phyloP scores from a whole-genome alignment of 2,113 vertebrate genomes.

The Rutilus rutilus region DNA sequence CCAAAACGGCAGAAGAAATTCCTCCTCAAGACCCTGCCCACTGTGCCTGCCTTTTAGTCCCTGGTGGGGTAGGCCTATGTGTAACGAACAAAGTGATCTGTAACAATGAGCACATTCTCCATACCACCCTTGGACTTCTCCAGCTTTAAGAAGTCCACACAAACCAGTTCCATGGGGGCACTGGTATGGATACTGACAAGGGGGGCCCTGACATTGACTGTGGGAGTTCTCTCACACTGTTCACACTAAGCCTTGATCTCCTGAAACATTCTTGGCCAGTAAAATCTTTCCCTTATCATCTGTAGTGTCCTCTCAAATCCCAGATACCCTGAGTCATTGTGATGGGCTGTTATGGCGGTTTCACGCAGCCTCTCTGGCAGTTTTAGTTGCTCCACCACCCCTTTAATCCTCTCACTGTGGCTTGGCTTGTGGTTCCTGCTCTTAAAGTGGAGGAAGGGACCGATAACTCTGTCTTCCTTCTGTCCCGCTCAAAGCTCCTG shows the following conservation, averaged over 20 bases:
- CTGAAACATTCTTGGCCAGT: conserved; percentile 32
- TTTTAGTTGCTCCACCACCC: conserved; percentile 29
- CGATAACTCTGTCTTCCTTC: not conserved
- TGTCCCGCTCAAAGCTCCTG: not conserved
- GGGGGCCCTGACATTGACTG: conserved; percentile 26
- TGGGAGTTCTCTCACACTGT: conserved; percentile 47
- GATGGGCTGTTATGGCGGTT: conserved; percentile 17
- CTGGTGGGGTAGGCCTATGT: conserved; percentile 43
- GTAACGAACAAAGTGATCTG: conserved; percentile 38
- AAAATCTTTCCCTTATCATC: not conserved
- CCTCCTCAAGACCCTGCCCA: too few relatives aligned
- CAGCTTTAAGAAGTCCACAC: conserved; percentile 42
- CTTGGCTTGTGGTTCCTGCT: conserved; percentile 18
- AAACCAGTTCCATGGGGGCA: conserved; percentile 24
- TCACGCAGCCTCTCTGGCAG: conserved; percentile 2
- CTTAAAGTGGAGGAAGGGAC: not conserved
- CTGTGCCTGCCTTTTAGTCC: too few relatives aligned
- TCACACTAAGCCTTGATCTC: conserved; percentile 45
- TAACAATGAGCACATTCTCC: conserved; percentile 48
- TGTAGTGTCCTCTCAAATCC: conserved; percentile 5
- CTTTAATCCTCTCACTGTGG: not conserved
- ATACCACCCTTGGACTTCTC: conserved; percentile 34
- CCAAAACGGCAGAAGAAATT: too few relatives aligned
- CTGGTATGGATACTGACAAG: conserved; percentile 39
- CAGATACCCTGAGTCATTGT: conserved; percentile 37